Conservation (phyloP, 2,113 vertebrate species). For the Fulica atra region DNA sequence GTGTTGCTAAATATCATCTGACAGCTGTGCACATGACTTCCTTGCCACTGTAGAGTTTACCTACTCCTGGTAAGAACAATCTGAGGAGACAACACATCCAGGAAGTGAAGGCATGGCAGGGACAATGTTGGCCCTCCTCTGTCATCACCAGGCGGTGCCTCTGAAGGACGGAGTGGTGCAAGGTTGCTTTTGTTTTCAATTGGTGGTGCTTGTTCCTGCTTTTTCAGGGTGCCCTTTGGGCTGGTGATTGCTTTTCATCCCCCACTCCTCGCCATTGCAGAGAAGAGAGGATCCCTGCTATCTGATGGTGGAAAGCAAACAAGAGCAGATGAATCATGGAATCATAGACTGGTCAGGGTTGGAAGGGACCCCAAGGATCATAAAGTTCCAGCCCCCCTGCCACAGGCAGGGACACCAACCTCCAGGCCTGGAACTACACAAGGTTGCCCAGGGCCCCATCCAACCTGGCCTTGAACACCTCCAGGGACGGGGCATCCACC, state of each 20-base stretch:
- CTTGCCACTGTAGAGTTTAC: background rate
- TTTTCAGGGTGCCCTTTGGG: background rate
- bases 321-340: background rate
- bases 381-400: no score
- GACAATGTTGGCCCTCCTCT: fast-evolving
- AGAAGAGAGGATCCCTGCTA: background rate
- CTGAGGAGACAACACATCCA: background rate
- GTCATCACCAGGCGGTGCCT: background rate
- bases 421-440: no score
- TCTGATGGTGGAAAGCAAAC: background rate
- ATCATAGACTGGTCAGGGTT: no score
- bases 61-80: background rate
- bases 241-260: background rate
- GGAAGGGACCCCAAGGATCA: no score
- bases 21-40: background rate
- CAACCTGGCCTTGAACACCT: no score
- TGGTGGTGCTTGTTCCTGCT: background rate
- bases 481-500: no score
- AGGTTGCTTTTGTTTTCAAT: background rate
- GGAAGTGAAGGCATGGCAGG: background rate
- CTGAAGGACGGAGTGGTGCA: background rate
- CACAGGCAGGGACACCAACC: no score
- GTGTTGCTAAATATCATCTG: background rate
- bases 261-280: fast-evolving
- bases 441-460: no score